Evolutionary conservation across 2,797 vertebrate species (phyloP).

Genomic region (Sebastolobus altivelis): DNA sequence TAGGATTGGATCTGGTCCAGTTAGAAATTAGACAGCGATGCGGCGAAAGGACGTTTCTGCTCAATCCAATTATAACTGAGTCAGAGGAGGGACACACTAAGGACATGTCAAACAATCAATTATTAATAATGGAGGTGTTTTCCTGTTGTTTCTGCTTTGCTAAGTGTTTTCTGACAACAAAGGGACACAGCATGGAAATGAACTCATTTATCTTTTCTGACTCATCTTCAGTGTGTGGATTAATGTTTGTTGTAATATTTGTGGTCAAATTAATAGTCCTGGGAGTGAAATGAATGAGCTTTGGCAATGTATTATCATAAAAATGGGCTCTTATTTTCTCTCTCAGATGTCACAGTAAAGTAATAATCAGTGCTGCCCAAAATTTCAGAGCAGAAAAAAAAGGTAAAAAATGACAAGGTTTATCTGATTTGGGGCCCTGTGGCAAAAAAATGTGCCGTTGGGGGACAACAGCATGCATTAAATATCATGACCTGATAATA

Average conservation of each 20-base stretch:
- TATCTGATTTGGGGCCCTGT: background rate
- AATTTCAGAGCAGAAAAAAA: background rate
- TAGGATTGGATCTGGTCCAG: background rate
- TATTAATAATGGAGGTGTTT: slow-evolving; percentile 44
- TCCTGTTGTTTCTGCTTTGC: background rate
- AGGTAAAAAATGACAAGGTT: background rate
- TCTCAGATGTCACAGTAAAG: background rate
- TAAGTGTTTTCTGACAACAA: slow-evolving; percentile 25
- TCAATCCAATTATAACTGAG: slow-evolving; percentile 17
- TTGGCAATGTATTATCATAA: background rate
- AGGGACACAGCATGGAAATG: slow-evolving; percentile 18
- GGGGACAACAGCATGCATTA: slow-evolving; percentile 5
- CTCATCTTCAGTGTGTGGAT: slow-evolving; percentile 17
- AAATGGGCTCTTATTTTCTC: background rate
- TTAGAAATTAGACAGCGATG: background rate
- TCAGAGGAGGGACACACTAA: slow-evolving; percentile 28
- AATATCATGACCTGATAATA: background rate
- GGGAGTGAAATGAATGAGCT: background rate
- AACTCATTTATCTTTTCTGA: slow-evolving; percentile 49
- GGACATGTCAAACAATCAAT: slow-evolving; percentile 42
- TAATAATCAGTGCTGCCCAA: background rate
- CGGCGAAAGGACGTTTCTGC: slow-evolving; percentile 9
- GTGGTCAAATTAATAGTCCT: slow-evolving; percentile 6
- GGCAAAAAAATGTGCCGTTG: background rate
- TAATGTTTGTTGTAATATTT: slow-evolving; percentile 12